Base-by-base conservation (phyloP, 1,140 invertebrate species). In the Drosophila pachea region DNA sequence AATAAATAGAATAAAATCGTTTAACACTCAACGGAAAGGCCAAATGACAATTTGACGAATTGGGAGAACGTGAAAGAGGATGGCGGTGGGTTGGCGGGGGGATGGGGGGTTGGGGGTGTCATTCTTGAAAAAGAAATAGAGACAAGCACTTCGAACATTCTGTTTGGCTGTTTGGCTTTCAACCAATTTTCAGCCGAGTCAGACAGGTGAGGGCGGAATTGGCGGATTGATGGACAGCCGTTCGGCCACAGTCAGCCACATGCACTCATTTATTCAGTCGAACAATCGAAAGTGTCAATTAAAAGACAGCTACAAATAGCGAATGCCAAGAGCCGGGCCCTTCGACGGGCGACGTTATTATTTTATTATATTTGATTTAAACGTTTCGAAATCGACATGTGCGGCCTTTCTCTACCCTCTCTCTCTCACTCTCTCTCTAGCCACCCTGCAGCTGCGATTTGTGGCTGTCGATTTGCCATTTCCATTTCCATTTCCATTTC, bases 231-330 rank as follows among this genome's bases (percentile, higher is more conserved):
- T 43, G 45, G 75, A 50, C 56, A 65, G 53, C 22, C 71, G 60
- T 52, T 75, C 67, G 48, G 40, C 53, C 40, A 38, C 12, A 55
- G 33, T n/a, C 47, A n/a, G 32, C 16, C 22, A 22, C 22, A 22
- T 22, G 53, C 7, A 4, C 50, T 73, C 55, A 67, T 73, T 64
- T 66, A 71, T 62, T 60, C 61, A 59, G 43, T 56, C 35, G 36
- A 60, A 79, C 69, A 83, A 76, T 79, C 73, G 76, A 83, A 83
- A 83, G 79, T 83, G 79, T 84, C 79, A 83, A 83, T 83, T 84
- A 84, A 79, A 62, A 55, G 69, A 56, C 61, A 56, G 73, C 68
- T 49, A 63, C 60, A 68, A 68, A 66, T 40, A 40, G 62, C 52
- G 32, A 65, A 63, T 50, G 56, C 40, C 67, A 73, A 74, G 68